A percentile compares a stretch with the other conserved stretches of the same genome.
Evolutionary conservation across 2,113 vertebrate species (phyloP).

Genomic region (Pseudorasbora parva): DNA sequence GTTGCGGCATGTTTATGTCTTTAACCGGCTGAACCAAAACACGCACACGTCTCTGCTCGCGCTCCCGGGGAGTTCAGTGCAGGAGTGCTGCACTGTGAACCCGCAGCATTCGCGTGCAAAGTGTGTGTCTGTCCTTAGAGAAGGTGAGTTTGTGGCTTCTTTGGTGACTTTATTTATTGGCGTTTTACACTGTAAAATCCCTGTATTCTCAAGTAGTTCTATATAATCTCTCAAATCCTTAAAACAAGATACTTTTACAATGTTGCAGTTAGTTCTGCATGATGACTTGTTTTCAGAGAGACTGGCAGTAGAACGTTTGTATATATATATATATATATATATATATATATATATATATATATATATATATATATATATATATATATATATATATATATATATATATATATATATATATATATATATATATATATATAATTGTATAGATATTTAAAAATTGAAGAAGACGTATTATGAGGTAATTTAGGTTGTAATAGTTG

Average conservation of each 20-base stretch:
- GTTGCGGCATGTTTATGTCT: conserved; percentile 70
- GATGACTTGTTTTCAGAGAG: neutral
- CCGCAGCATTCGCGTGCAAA: conserved; percentile 56
- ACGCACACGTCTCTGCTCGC: conserved; percentile 53
- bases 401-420: too few relatives aligned
- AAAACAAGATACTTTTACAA: neutral
- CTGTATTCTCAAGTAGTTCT: neutral
- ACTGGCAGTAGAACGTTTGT: neutral
- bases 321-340: too few relatives aligned
- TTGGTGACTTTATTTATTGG: neutral
- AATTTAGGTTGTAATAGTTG: neutral
- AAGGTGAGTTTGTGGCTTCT: conserved; percentile 51
- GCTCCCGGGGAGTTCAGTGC: conserved; percentile 48
- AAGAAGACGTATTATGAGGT: neutral
- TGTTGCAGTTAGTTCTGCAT: neutral
- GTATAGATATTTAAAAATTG: too few relatives aligned
- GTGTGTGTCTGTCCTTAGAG: conserved; percentile 49
- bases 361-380: too few relatives aligned
- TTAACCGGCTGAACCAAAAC: conserved; percentile 59
- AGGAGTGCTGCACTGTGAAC: conserved; percentile 25
- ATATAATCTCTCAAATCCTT: neutral
- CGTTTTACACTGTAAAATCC: neutral
- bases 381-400: too few relatives aligned
- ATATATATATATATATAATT: too few relatives aligned
- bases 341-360: too few relatives aligned